These are phyloP conservation scores for Sanderia malayensis DNA, from an alignment of 30 jellyfish, hydroid and myxozoan genomes.

Conservation along the genomic window DNA sequence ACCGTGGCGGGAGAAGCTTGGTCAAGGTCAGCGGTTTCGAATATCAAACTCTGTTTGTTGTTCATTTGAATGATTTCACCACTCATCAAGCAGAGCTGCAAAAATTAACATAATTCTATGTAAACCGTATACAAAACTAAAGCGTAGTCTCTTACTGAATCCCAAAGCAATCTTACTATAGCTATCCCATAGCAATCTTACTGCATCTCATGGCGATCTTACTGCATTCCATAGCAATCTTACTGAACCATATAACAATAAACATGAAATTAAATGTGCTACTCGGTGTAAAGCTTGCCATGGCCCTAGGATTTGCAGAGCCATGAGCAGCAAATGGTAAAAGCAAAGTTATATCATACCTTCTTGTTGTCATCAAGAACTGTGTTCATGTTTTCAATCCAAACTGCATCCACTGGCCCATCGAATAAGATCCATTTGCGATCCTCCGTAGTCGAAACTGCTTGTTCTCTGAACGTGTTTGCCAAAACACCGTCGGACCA, in stretches of 20 bases:
- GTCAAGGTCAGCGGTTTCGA: slow-evolving; percentile 90
- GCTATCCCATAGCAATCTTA: too few species aligned
- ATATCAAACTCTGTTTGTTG: slow-evolving; percentile 86
- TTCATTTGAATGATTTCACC: slow-evolving; percentile 97
- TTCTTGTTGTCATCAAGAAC: slow-evolving; percentile 95
- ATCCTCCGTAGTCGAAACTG: slow-evolving; percentile 84
- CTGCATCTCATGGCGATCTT: too few species aligned
- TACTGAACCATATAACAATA: too few species aligned
- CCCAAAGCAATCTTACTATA: too few species aligned
- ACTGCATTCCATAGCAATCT: too few species aligned
- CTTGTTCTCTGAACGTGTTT: slow-evolving; percentile 84
- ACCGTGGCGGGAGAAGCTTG: slow-evolving; percentile 99
- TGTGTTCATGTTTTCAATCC: slow-evolving; percentile 98
- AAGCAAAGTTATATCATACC: slow-evolving; percentile 35
- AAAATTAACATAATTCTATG: too few species aligned
- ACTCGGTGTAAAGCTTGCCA: too few species aligned
- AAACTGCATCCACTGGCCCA: slow-evolving; percentile 99
- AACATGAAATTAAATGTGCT: too few species aligned
- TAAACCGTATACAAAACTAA: too few species aligned
- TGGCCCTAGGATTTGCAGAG: too few species aligned
- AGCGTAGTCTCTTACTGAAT: too few species aligned
- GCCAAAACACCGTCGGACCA: slow-evolving; percentile 98
- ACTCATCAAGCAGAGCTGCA: slow-evolving; percentile 94
- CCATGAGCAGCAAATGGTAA: not conserved
- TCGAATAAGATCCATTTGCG: slow-evolving; percentile 91